Base-by-base conservation (phyloP, 1,140 invertebrate species). In the Portunus trituberculatus region DNA sequence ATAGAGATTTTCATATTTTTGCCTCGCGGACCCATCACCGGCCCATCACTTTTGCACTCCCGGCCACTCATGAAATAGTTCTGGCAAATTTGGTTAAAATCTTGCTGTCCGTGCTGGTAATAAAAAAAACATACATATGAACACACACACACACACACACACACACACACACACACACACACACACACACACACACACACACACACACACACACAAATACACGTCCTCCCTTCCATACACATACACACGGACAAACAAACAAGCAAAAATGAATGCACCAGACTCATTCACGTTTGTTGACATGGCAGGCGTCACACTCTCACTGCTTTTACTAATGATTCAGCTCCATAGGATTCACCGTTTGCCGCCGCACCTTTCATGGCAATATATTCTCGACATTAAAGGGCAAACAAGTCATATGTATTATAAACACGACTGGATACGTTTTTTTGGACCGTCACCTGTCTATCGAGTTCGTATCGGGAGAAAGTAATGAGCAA, bases 81-180 rank as follows among this genome's bases (percentile, higher is more conserved):
- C 20, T 25, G n/a, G 20, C 20, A n/a, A 76, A 20, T n/a, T 76
- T 76, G 25, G 67, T 20, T n/a, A n/a, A 76, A 76, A 76, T 76
- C 25, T 76, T 76, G 67, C 67, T 7, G 20, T n/a, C n/a, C 67
- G 20, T 76, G 67, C 67, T 1, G 12, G n/a, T 76, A 76, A n/a
- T n/a, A 59, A 59, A 10, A 59, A 59, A 59, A 59, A 59, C 16
- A 59, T 20, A 59, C 52, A 59, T 20, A 59, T 20, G n/a, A 25
- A 76, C 67, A 76, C 6, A 76, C 20, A 76, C 67, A 76, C 67
- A 76, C 67, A 76, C 25, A 76, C 67, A 76, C 67, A 76, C 67
- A 76, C 67, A 76, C 67, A 76, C 67, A 76, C 67, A 76, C 67
- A 76, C 67, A 76, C 67, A 76, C 67, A 76, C 67, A 76, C 67